phyloP scores from a whole-genome alignment of 2,797 vertebrate genomes.

The Syncerus caffer region DNA sequence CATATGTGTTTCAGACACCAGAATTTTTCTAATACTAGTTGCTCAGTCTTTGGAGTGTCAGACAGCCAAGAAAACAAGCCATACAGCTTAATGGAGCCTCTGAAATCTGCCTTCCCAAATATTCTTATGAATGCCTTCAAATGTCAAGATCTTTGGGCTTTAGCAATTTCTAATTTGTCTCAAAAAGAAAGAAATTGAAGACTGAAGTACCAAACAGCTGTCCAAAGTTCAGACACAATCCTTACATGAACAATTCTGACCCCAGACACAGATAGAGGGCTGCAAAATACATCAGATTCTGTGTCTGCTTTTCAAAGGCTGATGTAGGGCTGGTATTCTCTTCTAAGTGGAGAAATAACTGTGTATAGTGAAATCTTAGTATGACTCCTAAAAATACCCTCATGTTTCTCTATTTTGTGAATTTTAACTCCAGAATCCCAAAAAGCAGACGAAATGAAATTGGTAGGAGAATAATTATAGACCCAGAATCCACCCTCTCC shows the following conservation, averaged over 20 bases:
- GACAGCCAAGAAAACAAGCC: background rate
- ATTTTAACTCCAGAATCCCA: background rate
- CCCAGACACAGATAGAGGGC: background rate
- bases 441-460: background rate
- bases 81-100: background rate
- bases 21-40: background rate
- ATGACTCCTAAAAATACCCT: background rate
- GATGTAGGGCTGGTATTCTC: background rate
- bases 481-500: background rate
- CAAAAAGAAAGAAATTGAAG: background rate
- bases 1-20: background rate
- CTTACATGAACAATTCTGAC: background rate
- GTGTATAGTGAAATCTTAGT: background rate
- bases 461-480: background rate
- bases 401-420: background rate
- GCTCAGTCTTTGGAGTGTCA: background rate
- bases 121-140: background rate
- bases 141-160: background rate
- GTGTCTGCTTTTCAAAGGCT: background rate
- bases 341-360: background rate
- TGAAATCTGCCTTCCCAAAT: background rate
- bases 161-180: constrained; percentile 15
- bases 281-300: background rate
- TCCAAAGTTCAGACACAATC: background rate
- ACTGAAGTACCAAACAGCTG: background rate